A percentile compares a stretch with the other conserved stretches of the same genome.
Conservation (phyloP, 2,888 invertebrate genomes). For the Aelia acuminata region DNA sequence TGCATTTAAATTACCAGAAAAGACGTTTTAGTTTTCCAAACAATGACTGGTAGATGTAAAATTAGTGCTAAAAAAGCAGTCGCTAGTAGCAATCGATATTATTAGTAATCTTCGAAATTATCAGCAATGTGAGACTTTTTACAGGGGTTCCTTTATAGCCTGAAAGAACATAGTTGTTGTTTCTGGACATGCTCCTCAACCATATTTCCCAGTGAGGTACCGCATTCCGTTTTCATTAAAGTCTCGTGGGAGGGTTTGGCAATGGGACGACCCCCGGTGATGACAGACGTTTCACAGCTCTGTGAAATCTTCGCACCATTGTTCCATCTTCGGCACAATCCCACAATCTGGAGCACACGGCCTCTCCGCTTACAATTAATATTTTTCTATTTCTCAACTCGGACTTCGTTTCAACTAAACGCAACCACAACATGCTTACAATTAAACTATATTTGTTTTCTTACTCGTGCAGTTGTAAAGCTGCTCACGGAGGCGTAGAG, state of each 20-base stretch:
- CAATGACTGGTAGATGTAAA: no score
- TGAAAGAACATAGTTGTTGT: no score
- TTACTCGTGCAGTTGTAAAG: not conserved
- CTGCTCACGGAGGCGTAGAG: not conserved
- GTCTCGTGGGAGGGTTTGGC: conserved; percentile 46
- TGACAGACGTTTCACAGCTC: conserved; percentile 47
- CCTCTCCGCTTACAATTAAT: conserved; percentile 25
- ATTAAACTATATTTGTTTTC: not conserved
- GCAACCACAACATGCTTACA: not conserved
- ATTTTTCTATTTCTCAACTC: not conserved
- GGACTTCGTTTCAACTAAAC: not conserved
- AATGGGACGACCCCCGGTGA: conserved; percentile 31
- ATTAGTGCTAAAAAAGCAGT: no score
- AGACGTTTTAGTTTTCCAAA: no score
- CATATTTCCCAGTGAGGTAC: conserved; percentile 8
- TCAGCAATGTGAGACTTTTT: no score
- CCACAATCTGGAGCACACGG: conserved; percentile 42
- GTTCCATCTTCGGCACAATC: conserved; percentile 15
- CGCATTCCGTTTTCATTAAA: conserved; percentile 37
- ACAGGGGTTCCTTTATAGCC: no score
- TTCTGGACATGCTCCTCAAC: not conserved
- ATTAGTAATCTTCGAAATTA: no score
- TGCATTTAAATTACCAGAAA: no score
- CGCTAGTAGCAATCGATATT: no score
- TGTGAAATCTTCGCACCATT: conserved; percentile 44